Conservation (phyloP, 2,888 invertebrate species). For the Agrilus biguttatus region DNA sequence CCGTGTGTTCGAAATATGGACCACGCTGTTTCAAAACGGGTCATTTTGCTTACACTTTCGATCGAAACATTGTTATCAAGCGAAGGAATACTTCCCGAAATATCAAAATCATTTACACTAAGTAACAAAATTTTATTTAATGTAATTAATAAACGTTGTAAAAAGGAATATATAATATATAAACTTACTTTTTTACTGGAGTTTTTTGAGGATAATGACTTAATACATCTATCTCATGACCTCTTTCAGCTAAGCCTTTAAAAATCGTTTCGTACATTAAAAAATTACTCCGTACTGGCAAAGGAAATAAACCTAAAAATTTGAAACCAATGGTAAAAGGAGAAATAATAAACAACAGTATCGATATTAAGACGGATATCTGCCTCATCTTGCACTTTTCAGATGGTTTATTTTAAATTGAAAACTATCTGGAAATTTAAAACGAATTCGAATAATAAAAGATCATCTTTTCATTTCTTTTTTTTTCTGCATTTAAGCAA, state of each 20-base stretch:
- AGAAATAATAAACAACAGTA: too few relatives aligned
- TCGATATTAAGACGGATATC: too few relatives aligned
- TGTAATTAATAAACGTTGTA: not conserved
- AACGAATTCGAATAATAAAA: too few relatives aligned
- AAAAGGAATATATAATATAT: too few relatives aligned
- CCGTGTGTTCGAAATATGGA: constrained; percentile 8
- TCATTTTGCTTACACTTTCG: constrained; percentile 1
- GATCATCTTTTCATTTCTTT: too few relatives aligned
- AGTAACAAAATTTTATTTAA: constrained; percentile 2
- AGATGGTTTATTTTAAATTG: too few relatives aligned
- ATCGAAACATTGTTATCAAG: constrained; percentile 14
- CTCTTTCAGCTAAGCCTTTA: constrained; percentile 41
- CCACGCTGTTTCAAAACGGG: constrained; percentile 2
- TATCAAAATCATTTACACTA: constrained; percentile 14
- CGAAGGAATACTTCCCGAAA: constrained; percentile 12
- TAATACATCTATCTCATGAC: constrained; percentile 53
- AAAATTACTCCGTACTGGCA: constrained; percentile 56
- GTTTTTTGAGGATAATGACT: constrained; percentile 44
- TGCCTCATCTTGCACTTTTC: too few relatives aligned
- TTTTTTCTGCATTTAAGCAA: too few relatives aligned
- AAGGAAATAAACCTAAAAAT: constrained; percentile 50
- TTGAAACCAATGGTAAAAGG: constrained; percentile 22
- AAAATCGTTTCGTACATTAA: constrained; percentile 45
- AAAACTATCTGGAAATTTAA: too few relatives aligned
- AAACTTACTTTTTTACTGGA: constrained; percentile 14